phyloP scores from a whole-genome alignment of 1,140 invertebrate genomes.

The Wiebesia pumilae region DNA sequence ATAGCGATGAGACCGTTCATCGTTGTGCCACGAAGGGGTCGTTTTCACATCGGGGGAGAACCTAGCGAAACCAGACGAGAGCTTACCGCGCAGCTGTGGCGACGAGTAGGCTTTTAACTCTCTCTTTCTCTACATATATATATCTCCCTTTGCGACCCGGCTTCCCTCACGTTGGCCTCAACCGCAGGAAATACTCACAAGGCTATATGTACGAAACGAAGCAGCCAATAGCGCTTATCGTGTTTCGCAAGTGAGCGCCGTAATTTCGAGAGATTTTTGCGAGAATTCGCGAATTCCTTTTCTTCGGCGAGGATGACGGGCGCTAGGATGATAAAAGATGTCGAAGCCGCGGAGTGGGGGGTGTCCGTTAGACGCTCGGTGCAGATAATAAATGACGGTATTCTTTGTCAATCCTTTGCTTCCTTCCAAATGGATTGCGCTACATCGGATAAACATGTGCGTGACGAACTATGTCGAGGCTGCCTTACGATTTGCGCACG shows the following conservation, averaged over 20 bases:
- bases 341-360: too few species aligned
- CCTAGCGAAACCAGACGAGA: constrained; percentile 8
- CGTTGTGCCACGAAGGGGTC: background rate
- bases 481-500: too few species aligned
- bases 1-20: background rate
- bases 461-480: too few species aligned
- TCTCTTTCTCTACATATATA: background rate
- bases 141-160: background rate
- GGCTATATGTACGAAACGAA: background rate
- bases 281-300: too few species aligned
- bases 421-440: too few species aligned
- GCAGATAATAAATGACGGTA: too few species aligned
- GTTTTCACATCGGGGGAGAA: constrained; percentile 4
- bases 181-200: background rate
- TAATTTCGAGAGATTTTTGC: background rate
- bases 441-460: too few species aligned
- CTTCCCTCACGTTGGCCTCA: background rate
- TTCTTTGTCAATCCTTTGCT: too few species aligned
- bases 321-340: too few species aligned
- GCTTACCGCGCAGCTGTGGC: constrained; percentile 23
- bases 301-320: too few species aligned
- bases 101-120: background rate
- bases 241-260: background rate
- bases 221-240: background rate
- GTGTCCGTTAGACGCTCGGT: too few species aligned